phyloP scores from a whole-genome alignment of 2,888 invertebrate species.

The Xylocampa areola region DNA sequence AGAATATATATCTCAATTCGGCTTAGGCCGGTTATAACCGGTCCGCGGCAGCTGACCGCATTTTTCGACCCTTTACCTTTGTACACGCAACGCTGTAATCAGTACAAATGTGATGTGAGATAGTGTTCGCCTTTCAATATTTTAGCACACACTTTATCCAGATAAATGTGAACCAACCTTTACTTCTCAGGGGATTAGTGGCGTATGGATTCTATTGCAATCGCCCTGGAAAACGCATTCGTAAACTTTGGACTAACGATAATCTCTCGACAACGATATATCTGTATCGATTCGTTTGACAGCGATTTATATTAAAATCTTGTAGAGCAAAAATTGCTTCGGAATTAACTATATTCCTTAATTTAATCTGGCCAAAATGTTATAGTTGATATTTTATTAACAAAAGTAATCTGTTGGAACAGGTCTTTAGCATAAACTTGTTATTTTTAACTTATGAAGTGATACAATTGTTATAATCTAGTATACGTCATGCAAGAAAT shows the following conservation, averaged over 20 bases:
- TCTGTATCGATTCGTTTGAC: constrained; percentile 16
- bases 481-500: constrained; percentile 1
- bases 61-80: constrained; percentile 69
- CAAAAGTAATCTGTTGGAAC: too few relatives aligned
- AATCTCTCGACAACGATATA: constrained; percentile 46
- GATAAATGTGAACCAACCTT: constrained; percentile 82
- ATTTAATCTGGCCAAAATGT: too few relatives aligned
- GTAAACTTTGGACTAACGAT: constrained; percentile 48
- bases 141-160: constrained; percentile 85
- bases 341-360: too few relatives aligned
- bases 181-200: constrained; percentile 72
- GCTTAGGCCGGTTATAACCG: constrained; percentile 42
- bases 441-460: too few relatives aligned
- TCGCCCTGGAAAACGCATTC: constrained; percentile 50
- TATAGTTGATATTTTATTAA: too few relatives aligned
- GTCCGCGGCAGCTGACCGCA: constrained; percentile 52
- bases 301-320: background rate
- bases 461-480: constrained; percentile 1
- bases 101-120: constrained; percentile 85
- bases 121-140: constrained; percentile 82
- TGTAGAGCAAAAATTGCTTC: background rate
- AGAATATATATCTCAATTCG: constrained; percentile 53
- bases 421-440: too few relatives aligned
- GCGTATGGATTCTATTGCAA: constrained; percentile 58
- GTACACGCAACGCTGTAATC: constrained; percentile 75